phyloP scores from a whole-genome alignment of 2,113 vertebrate species.

The Stigmatopora argus region DNA sequence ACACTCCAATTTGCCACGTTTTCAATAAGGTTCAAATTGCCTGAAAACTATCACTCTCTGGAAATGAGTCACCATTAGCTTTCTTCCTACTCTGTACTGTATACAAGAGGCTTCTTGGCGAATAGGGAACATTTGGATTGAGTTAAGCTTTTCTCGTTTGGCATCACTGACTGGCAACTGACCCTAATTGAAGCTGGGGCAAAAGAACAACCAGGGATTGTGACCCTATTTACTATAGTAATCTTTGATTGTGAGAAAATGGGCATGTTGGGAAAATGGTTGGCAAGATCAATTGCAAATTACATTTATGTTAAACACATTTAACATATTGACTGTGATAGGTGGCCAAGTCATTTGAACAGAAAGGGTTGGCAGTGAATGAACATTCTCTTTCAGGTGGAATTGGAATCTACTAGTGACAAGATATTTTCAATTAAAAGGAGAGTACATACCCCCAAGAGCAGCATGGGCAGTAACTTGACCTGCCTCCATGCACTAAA shows the following conservation, averaged over 20 bases:
- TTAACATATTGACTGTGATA: not conserved
- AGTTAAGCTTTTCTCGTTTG: constrained; percentile 1
- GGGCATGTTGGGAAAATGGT: not conserved
- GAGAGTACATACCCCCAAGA: no score
- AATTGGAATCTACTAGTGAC: no score
- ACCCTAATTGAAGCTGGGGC: not conserved
- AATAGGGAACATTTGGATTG: not conserved
- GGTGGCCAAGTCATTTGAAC: no score
- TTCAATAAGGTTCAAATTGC: not conserved
- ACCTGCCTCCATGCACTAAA: no score
- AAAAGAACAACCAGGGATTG: not conserved
- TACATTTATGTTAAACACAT: not conserved
- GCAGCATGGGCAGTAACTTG: no score
- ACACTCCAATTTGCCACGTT: not conserved
- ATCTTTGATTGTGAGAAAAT: no score
- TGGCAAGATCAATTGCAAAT: not conserved
- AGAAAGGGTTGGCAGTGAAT: no score
- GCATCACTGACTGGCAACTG: not conserved
- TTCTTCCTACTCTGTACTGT: not conserved
- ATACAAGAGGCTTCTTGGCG: not conserved
- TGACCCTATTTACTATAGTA: not conserved
- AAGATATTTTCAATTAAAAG: no score
- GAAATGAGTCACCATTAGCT: constrained; percentile 6
- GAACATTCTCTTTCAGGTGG: no score
- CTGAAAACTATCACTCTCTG: constrained; percentile 3